Conservation (phyloP, 1,140 invertebrate genomes). For the Drosophila arizonae region DNA sequence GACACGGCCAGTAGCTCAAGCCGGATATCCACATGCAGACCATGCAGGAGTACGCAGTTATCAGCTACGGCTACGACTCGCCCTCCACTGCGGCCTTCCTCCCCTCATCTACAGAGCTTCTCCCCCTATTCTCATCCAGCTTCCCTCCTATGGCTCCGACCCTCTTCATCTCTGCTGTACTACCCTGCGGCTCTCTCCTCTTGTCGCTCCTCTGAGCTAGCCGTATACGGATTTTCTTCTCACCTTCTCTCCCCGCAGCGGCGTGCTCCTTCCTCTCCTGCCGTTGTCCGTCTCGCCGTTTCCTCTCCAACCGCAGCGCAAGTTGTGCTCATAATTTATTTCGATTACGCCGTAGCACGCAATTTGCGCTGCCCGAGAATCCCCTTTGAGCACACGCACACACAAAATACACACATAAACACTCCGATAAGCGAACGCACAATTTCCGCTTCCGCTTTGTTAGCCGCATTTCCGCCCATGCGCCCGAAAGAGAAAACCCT, state of each 20-base stretch:
- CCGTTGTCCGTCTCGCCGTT: too few relatives aligned
- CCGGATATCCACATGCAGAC: conserved; percentile 52
- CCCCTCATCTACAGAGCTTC: too few relatives aligned
- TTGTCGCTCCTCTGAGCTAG: too few relatives aligned
- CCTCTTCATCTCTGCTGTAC: too few relatives aligned
- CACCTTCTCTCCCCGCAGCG: too few relatives aligned
- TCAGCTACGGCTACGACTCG: conserved; percentile 2
- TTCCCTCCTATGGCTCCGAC: too few relatives aligned
- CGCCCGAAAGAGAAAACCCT: conserved; percentile 50
- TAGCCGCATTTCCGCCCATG: conserved; percentile 51
- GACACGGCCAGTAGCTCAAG: conserved; percentile 43
- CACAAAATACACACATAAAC: neutral
- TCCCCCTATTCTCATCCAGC: too few relatives aligned
- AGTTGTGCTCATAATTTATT: conserved; percentile 79
- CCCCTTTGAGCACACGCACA: conserved; percentile 57
- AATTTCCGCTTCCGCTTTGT: conserved; percentile 74
- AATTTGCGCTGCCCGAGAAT: conserved; percentile 70
- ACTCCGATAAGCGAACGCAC: conserved; percentile 69
- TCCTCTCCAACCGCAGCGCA: conserved; percentile 47
- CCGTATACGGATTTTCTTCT: too few relatives aligned
- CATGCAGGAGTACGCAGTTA: conserved; percentile 19
- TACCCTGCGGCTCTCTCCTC: too few relatives aligned
- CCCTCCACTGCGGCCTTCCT: neutral
- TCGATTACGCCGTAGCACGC: conserved; percentile 77
- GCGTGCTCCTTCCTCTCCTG: too few relatives aligned